A percentile compares a stretch with the other conserved stretches of the same genome.
Evolutionary conservation across 2,888 invertebrate species (phyloP).

Genomic region (Priocnemis perturbator): DNA sequence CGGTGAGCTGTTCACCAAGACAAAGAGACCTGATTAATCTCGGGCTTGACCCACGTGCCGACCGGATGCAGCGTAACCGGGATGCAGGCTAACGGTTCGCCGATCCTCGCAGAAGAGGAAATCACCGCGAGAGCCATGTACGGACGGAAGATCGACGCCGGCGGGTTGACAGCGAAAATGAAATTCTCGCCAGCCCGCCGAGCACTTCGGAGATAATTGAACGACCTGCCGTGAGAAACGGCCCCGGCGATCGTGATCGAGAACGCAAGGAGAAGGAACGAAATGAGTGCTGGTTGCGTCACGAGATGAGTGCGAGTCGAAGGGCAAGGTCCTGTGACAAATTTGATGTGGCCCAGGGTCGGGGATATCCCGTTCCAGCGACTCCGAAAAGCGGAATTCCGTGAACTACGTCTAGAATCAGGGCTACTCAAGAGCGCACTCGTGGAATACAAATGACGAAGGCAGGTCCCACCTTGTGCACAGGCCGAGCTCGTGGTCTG

Average conservation of each 20-base stretch:
- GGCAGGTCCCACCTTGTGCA: conserved; percentile 6
- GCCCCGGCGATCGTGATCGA: too few species aligned
- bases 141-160: too few species aligned
- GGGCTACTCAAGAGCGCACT: conserved; percentile 47
- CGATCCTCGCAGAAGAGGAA: conserved; percentile 6
- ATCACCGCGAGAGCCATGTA: too few species aligned
- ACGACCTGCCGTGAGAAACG: too few species aligned
- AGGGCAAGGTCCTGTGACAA: conserved; percentile 45
- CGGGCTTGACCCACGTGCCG: conserved; percentile 49
- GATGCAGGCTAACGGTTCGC: conserved; percentile 56
- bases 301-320: conserved; percentile 12
- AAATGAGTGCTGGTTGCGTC: too few species aligned
- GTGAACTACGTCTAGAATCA: conserved; percentile 60
- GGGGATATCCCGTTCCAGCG: conserved; percentile 3
- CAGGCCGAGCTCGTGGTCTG: not conserved
- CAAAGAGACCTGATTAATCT: conserved; percentile 60
- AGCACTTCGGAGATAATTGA: too few species aligned
- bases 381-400: conserved; percentile 40
- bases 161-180: not conserved
- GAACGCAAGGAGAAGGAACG: too few species aligned
- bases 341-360: conserved; percentile 13
- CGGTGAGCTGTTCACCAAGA: conserved; percentile 43
- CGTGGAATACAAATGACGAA: conserved; percentile 49
- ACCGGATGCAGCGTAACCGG: conserved; percentile 54
- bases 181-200: not conserved